phyloP scores from a whole-genome alignment of 2,113 vertebrate genomes.

The Ptychochromis oligacanthus region DNA sequence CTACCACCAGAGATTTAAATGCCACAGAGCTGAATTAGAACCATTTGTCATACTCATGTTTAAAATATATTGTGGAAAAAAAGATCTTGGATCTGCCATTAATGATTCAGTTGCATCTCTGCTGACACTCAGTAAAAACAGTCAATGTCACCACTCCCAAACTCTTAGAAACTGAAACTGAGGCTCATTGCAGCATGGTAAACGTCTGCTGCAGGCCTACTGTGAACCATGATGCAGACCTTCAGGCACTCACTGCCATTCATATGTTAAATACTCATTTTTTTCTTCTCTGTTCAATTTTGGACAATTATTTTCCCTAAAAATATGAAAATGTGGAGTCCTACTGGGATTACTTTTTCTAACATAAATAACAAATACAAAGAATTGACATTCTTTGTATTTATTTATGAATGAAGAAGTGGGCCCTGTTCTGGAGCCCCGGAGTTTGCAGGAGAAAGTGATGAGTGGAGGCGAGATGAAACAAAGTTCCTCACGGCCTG shows the following conservation, averaged over 20 bases:
- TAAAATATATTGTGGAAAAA: no score
- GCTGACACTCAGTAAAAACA: not conserved
- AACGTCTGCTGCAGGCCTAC: not conserved
- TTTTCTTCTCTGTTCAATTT: not conserved
- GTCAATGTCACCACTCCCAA: not conserved
- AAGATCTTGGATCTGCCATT: not conserved
- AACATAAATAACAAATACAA: no score
- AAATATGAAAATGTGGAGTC: not conserved
- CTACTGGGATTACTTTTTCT: not conserved
- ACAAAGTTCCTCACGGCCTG: constrained; percentile 14
- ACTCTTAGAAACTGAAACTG: not conserved
- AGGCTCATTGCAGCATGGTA: not conserved
- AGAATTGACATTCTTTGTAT: not conserved
- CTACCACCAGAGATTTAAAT: not conserved
- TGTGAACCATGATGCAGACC: no score
- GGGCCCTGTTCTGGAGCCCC: not conserved
- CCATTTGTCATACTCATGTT: not conserved
- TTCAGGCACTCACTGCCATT: not conserved
- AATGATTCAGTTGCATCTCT: not conserved
- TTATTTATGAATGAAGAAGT: not conserved
- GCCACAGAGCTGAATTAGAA: not conserved
- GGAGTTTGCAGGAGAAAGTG: constrained; percentile 22
- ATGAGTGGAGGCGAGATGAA: constrained; percentile 23
- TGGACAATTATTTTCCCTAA: not conserved
- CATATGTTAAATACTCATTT: not conserved